These are phyloP conservation scores for Holocentrus rufus DNA, from an alignment of 2,797 vertebrate genomes.

Conservation along the genomic window DNA sequence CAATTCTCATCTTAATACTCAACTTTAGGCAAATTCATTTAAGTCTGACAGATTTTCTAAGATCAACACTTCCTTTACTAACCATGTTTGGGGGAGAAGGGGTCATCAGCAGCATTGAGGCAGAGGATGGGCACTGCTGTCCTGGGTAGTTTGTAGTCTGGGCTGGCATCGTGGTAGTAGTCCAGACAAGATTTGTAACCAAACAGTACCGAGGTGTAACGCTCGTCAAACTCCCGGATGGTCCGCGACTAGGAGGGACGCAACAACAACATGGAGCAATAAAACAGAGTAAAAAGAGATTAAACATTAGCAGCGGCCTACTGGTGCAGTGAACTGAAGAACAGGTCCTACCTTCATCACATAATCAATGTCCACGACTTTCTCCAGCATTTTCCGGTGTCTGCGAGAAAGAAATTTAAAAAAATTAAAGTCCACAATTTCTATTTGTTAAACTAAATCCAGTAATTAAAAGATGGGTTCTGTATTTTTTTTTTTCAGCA, in stretches of 20 bases:
- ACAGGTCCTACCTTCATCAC: constrained; percentile 80
- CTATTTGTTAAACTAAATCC: neutral
- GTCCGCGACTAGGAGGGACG: constrained; percentile 77
- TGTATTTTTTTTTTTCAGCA: neutral
- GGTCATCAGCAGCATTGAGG: constrained; percentile 87
- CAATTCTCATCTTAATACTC: too few relatives aligned
- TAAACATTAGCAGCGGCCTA: fast-evolving
- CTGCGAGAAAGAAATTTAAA: constrained; percentile 68
- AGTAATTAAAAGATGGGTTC: neutral
- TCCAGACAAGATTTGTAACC: constrained; percentile 82
- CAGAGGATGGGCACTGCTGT: constrained; percentile 84
- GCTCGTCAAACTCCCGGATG: constrained; percentile 86
- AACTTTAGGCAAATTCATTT: too few relatives aligned
- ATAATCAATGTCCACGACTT: constrained; percentile 82
- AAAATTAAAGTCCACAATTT: neutral
- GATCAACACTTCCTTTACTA: constrained; percentile 39
- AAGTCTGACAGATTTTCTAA: too few relatives aligned
- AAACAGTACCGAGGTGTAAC: constrained; percentile 81
- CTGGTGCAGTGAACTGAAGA: neutral
- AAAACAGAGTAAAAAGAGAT: neutral
- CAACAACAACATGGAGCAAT: neutral
- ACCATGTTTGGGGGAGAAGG: constrained; percentile 84
- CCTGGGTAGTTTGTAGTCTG: constrained; percentile 75
- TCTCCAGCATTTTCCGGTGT: constrained; percentile 82
- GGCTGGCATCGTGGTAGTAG: constrained; percentile 85